Conservation (phyloP, 1,140 invertebrate genomes). For the Drosophila tsacasi region DNA sequence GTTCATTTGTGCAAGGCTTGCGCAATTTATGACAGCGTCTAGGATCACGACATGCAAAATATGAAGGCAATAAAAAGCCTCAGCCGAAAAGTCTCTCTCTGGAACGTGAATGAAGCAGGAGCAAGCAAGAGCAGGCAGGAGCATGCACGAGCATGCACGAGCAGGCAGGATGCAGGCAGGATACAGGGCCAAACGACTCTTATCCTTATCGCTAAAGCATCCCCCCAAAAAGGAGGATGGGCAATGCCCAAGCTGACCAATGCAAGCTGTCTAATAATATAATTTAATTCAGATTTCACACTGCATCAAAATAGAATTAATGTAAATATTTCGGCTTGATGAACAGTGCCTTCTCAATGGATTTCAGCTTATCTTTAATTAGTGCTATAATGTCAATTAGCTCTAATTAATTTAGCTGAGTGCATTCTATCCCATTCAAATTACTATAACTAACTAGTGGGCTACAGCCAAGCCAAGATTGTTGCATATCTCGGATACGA, state of each 20-base stretch:
- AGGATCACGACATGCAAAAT: slow-evolving; percentile 55
- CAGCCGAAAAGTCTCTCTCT: slow-evolving; percentile 19
- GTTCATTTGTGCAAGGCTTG: slow-evolving; percentile 53
- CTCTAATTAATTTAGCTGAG: slow-evolving; percentile 4
- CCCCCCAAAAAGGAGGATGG: slow-evolving; percentile 14
- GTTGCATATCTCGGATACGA: background rate
- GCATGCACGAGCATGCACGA: too few species aligned
- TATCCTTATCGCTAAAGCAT: slow-evolving; percentile 15
- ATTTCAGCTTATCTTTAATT: background rate
- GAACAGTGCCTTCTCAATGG: background rate
- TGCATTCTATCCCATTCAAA: background rate
- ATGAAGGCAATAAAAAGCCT: slow-evolving; percentile 57
- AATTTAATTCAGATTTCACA: slow-evolving; percentile 17
- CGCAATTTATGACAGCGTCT: slow-evolving; percentile 60
- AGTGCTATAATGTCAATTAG: background rate
- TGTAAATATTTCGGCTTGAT: background rate
- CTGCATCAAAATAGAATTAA: background rate
- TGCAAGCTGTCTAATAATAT: background rate
- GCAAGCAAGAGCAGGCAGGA: too few species aligned
- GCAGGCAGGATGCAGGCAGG: background rate
- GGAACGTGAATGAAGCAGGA: background rate
- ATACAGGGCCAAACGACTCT: background rate
- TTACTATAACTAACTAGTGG: background rate
- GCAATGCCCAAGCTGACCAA: slow-evolving; percentile 17
- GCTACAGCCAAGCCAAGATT: background rate